A percentile compares a stretch with the other conserved stretches of the same genome.
phyloP scores from a whole-genome alignment of 2,888 invertebrate genomes.

The Geotrupes spiniger region DNA sequence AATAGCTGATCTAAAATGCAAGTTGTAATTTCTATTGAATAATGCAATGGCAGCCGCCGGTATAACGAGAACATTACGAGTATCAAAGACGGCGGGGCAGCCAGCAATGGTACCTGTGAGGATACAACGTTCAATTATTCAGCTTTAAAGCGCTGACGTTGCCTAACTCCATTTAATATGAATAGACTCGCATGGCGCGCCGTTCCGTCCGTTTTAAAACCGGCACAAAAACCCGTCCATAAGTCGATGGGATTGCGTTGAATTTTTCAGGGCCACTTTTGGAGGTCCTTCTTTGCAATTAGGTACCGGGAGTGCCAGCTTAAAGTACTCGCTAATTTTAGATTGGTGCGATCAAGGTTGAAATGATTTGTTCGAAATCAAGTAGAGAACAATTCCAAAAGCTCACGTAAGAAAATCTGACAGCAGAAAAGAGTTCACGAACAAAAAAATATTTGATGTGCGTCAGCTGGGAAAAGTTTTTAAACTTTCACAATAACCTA shows the following conservation, averaged over 20 bases:
- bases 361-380: too few species aligned
- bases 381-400: too few species aligned
- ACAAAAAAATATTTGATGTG: too few species aligned
- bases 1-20: conserved; percentile 26
- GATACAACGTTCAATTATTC: conserved; percentile 47
- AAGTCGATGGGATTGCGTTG: conserved; percentile 34
- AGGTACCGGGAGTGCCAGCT: neutral
- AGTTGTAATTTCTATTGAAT: conserved; percentile 41
- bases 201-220: conserved; percentile 36
- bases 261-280: conserved; percentile 34
- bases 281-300: conserved; percentile 1
- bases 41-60: conserved; percentile 30
- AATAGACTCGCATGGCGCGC: conserved; percentile 47
- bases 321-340: too few species aligned
- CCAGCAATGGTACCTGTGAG: conserved; percentile 46
- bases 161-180: conserved; percentile 49
- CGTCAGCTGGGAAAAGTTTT: too few species aligned
- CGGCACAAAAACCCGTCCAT: conserved; percentile 38
- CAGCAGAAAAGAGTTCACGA: too few species aligned
- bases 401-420: too few species aligned
- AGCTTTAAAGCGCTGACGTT: conserved; percentile 46
- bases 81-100: conserved; percentile 31
- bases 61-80: conserved; percentile 32
- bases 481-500: too few species aligned
- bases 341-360: too few species aligned